These are phyloP conservation scores for Tuberolachnus salignus DNA, from an alignment of 2,888 invertebrate genomes.

Conservation along the genomic window DNA sequence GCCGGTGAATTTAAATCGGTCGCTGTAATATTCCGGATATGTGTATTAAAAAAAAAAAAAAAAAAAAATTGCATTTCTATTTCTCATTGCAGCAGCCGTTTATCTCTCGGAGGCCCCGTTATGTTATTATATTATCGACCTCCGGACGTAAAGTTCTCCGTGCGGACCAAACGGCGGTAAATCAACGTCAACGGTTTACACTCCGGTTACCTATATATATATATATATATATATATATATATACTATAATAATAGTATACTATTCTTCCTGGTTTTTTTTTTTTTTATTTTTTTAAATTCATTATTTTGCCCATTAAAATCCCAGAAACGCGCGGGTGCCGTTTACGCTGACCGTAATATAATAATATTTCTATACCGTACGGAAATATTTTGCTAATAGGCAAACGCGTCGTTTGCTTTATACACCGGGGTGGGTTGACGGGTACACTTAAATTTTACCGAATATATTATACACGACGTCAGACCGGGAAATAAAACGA, in stretches of 20 bases:
- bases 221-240: no score
- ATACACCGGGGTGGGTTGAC: not conserved
- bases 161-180: constrained; percentile 5
- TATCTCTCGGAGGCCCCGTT: constrained; percentile 24
- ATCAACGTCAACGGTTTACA: constrained; percentile 38
- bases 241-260: no score
- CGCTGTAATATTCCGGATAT: not conserved
- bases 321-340: not conserved
- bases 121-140: constrained; percentile 20
- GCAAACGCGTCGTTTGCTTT: not conserved
- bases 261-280: constrained; percentile 20
- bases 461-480: no score
- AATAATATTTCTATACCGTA: not conserved
- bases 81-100: not conserved
- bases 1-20: constrained; percentile 16
- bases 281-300: not conserved
- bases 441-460: no score
- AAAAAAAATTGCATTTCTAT: constrained; percentile 11
- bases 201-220: not conserved
- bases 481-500: no score
- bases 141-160: constrained; percentile 10
- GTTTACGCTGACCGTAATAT: not conserved
- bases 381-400: not conserved
- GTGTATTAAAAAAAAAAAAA: not conserved
- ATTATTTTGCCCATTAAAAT: constrained; percentile 29